Evolutionary conservation across 92 coral and sea anemone species (phyloP).

Genomic region (Nematostella vectensis): DNA sequence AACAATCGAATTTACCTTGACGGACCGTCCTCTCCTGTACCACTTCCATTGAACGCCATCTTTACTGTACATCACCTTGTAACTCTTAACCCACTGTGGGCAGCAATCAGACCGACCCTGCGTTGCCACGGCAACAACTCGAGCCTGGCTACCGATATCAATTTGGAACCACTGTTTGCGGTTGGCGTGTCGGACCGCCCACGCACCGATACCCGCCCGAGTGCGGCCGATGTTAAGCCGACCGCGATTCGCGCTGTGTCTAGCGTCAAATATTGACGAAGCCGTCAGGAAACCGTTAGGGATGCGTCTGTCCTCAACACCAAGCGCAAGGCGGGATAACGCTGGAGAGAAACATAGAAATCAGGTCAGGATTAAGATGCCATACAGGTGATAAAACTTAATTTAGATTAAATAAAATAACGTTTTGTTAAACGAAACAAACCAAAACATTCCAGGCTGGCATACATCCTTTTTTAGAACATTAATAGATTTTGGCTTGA

Average conservation of each 20-base stretch:
- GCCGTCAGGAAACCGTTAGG: conserved; percentile 49
- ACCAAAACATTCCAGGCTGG: too few relatives aligned
- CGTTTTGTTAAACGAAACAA: too few relatives aligned
- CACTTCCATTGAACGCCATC: conserved; percentile 37
- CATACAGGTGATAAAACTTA: too few relatives aligned
- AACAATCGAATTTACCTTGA: conserved; percentile 25
- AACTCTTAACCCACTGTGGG: conserved; percentile 74
- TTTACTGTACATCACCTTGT: conserved; percentile 54
- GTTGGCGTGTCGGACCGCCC: conserved; percentile 74
- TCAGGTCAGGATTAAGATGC: too few relatives aligned
- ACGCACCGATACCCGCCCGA: conserved; percentile 71
- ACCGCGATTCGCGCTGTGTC: conserved; percentile 61
- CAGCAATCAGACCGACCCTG: conserved; percentile 71
- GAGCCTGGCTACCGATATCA: conserved; percentile 61
- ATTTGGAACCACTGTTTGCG: conserved; percentile 70
- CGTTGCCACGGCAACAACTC: conserved; percentile 65
- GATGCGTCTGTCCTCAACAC: conserved; percentile 72
- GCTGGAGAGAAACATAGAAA: conserved; percentile 43
- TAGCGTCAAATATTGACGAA: conserved; percentile 54
- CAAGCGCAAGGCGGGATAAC: conserved; percentile 50
- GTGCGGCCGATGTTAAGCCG: conserved; percentile 54
- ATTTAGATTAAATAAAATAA: too few relatives aligned
- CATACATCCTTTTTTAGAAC: too few relatives aligned
- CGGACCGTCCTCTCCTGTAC: conserved; percentile 25
- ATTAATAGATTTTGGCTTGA: too few relatives aligned